Evolutionary conservation across 2,888 invertebrate species (phyloP).

Genomic region (Nemurella pictetii): DNA sequence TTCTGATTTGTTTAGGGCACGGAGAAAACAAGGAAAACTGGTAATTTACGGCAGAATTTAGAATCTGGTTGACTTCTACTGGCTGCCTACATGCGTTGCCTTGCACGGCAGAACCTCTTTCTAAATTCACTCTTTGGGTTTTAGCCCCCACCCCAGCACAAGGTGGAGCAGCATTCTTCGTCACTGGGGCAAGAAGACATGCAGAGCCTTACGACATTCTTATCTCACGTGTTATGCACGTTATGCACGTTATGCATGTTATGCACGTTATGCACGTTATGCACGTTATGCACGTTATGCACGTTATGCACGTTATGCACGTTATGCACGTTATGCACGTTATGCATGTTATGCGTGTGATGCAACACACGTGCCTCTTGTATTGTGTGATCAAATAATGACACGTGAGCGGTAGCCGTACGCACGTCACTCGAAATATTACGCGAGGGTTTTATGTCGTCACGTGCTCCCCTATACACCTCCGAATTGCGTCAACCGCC

Average conservation of each 20-base stretch:
- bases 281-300: too few species aligned
- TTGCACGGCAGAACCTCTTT: background rate
- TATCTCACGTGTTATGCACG: too few species aligned
- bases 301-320: too few species aligned
- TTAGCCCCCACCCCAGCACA: too few species aligned
- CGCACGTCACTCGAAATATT: background rate
- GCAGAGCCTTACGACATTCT: background rate
- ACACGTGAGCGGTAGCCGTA: background rate
- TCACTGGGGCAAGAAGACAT: background rate
- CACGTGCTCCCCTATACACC: background rate
- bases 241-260: too few species aligned
- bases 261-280: too few species aligned
- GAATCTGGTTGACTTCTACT: background rate
- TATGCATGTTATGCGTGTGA: background rate
- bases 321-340: too few species aligned
- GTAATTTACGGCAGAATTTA: background rate
- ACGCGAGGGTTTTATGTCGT: background rate
- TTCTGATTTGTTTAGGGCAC: background rate
- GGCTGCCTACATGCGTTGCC: background rate
- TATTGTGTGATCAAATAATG: conserved; percentile 5
- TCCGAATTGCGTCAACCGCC: background rate
- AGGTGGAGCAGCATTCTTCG: background rate
- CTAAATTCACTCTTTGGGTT: too few species aligned
- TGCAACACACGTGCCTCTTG: background rate
- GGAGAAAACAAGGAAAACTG: background rate